Percentiles rank a stretch among this genome's conserved stretches.
Evolutionary conservation across 2,113 vertebrate species (phyloP).

Genomic region (Leiothrix lutea): DNA sequence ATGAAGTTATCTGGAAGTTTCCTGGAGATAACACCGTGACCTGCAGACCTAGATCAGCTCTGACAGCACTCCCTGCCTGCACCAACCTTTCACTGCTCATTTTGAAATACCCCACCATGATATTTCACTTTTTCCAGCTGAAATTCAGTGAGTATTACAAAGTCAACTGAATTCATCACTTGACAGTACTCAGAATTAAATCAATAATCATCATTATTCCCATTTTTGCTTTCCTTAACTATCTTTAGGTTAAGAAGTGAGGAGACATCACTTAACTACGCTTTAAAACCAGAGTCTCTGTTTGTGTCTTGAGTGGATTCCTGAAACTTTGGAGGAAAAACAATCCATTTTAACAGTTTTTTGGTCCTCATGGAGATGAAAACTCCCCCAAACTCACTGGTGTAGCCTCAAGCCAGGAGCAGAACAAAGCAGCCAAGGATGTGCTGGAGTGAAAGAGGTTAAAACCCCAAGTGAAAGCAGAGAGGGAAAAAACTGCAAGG

Average conservation of each 20-base stretch:
- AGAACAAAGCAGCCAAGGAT: too few species aligned
- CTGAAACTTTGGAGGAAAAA: neutral
- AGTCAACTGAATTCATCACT: neutral
- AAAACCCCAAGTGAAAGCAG: neutral
- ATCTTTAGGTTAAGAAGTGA: neutral
- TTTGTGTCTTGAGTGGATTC: neutral
- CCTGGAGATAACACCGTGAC: neutral
- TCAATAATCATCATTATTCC: neutral
- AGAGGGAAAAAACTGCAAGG: neutral
- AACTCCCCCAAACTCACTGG: neutral
- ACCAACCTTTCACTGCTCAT: neutral
- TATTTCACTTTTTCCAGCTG: neutral
- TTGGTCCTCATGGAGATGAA: neutral
- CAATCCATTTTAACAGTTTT: rapidly evolving
- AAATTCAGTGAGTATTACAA: neutral
- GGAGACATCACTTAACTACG: neutral
- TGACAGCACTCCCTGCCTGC: neutral
- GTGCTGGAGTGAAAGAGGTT: neutral
- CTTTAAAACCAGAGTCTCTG: neutral
- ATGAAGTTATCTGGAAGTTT: neutral
- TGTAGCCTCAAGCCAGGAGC: too few species aligned
- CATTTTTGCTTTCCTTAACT: neutral
- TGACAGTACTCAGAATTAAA: neutral
- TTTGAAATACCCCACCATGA: neutral
- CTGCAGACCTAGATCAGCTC: neutral